A percentile compares a stretch with the other conserved stretches of the same genome.
phyloP scores from a whole-genome alignment of 2,113 vertebrate species.

The Tricholaema leucomelas region DNA sequence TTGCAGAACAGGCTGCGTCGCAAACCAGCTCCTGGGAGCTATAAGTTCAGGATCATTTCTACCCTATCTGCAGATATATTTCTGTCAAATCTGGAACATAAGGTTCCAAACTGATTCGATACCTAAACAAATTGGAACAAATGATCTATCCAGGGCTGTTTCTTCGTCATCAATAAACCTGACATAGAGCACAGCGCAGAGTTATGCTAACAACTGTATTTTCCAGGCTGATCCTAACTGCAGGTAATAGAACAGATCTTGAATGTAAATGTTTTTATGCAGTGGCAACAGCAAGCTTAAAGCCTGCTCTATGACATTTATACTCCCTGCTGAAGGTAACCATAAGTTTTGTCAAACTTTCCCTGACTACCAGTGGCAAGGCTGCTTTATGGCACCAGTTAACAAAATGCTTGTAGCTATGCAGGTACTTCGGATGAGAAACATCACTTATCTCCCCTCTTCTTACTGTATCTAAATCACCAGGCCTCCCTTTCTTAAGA shows the following conservation, averaged over 20 bases:
- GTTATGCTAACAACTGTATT: not conserved
- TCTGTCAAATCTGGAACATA: not conserved
- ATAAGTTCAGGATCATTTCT: not conserved
- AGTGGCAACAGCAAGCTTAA: not conserved
- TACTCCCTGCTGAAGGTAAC: not conserved
- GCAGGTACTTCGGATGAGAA: conserved; percentile 32
- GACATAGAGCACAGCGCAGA: not conserved
- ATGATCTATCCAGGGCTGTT: not conserved
- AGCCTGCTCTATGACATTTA: not conserved
- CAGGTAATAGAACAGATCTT: conserved; percentile 2
- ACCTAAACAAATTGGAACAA: conserved; percentile 11
- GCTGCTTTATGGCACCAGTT: conserved; percentile 21
- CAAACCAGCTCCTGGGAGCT: conserved; percentile 10
- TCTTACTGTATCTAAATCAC: conserved; percentile 6
- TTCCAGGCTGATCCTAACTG: conserved; percentile 4
- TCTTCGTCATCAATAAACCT: conserved; percentile 3
- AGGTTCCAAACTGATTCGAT: conserved; percentile 17
- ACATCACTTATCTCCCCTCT: not conserved
- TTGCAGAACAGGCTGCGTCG: not conserved
- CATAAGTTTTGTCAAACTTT: conserved; percentile 10
- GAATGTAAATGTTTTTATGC: not conserved
- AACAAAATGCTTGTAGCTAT: not conserved
- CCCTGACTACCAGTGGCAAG: not conserved
- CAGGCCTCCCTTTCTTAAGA: not conserved
- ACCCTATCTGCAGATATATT: conserved; percentile 6